phyloP scores from a whole-genome alignment of 2,113 vertebrate species.

The Mobula hypostoma region DNA sequence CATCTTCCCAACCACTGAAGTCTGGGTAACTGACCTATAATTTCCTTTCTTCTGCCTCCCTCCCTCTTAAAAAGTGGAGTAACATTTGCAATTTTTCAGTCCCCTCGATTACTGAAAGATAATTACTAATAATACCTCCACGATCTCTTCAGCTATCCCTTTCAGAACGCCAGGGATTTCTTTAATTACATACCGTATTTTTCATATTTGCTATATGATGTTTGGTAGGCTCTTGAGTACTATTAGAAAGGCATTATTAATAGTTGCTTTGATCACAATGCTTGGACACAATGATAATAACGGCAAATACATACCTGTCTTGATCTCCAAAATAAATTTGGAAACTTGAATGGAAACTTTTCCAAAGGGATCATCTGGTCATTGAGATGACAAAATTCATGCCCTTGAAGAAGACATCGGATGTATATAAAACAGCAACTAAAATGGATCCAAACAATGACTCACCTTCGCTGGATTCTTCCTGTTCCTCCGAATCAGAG shows the following conservation, averaged over 20 bases:
- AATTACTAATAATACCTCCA: no score
- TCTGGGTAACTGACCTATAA: no score
- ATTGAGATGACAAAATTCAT: neutral
- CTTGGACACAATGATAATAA: neutral
- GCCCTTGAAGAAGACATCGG: neutral
- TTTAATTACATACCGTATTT: neutral
- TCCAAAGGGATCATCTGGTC: neutral
- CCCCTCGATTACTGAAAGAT: no score
- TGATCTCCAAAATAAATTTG: neutral
- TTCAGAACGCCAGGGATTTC: no score
- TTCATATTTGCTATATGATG: neutral
- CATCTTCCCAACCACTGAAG: no score
- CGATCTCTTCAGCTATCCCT: no score
- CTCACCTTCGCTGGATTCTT: slow-evolving; percentile 45
- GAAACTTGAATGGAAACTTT: neutral
- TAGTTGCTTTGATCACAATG: no score
- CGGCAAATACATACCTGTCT: neutral
- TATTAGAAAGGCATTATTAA: neutral
- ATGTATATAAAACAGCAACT: no score
- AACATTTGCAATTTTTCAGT: no score
- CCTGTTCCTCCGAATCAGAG: slow-evolving; percentile 74
- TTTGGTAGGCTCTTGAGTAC: neutral
- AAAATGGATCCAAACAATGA: neutral
- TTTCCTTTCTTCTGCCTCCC: no score
- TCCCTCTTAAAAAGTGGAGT: no score